Evolutionary conservation across 1,140 invertebrate species (phyloP), one percentile per base, ranked within the genome.

Genomic region (Hyles euphorbiae): DNA sequence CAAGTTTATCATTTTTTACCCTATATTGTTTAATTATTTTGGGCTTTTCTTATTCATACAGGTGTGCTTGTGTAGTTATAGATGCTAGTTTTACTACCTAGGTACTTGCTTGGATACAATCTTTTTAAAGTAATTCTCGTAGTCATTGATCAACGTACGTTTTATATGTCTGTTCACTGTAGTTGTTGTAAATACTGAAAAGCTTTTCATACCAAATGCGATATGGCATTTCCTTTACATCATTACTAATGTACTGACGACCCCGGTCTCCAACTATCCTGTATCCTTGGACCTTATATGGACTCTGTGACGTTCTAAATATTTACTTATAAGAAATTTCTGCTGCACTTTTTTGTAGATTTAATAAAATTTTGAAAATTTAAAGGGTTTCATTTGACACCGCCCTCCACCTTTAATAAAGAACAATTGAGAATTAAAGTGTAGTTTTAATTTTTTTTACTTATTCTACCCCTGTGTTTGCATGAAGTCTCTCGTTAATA

Each of bases 311-410:
- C 10, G 12, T 34, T 33, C 33, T 2, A 34, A n/a, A 34, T 10
- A 34, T 34, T 34, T 54, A 44, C 40, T 22, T 6, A 48, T 47
- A 56, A 47, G 44, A 48, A 22, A 56, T 56, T 40, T 46, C 4
- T 48, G 10, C 33, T 48, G n/a, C 22, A 47, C 45, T 56, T 48
- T 22, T 22, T 61, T 72, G 67, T 68, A 55, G 48, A 63, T 53
- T 62, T 36, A 72, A 75, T 69, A 70, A 69, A 76, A 47, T 64
- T 67, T 65, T 74, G 47, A 65, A 74, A 78, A 62, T 71, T 75
- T 47, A 65, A 81, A 81, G 83, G 85, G 82, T 88, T 88, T 88
- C 78, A 87, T 87, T 88, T 88, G 67, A 79, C 58, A 69, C 75
- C 67, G 74, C 77, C 83, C 70, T 75, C 59, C 55, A 76, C 80